These are phyloP conservation scores for Nymphalis c-album DNA, from an alignment of 2,888 invertebrate species.

Conservation along the genomic window DNA sequence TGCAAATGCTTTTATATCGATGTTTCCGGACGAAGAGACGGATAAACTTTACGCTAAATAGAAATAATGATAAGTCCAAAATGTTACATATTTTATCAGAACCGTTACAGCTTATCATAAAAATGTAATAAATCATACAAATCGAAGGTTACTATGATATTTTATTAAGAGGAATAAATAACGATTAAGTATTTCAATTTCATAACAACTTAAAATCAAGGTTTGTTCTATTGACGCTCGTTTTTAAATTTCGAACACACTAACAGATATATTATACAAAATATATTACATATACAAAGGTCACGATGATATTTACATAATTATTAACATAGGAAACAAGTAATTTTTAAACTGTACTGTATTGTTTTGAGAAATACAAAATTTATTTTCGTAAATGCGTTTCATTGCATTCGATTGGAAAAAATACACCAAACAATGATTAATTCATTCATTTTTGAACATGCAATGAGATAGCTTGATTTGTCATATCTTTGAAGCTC, in stretches of 20 bases:
- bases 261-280: slow-evolving; percentile 27
- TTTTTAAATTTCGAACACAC: slow-evolving; percentile 27
- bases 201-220: slow-evolving; percentile 35
- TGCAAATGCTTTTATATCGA: background rate
- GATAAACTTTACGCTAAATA: background rate
- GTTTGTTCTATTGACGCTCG: slow-evolving; percentile 29
- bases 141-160: slow-evolving; percentile 35
- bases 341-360: slow-evolving; percentile 9
- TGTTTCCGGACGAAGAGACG: slow-evolving; percentile 13
- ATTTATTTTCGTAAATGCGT: background rate
- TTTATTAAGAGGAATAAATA: slow-evolving; percentile 29
- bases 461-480: background rate
- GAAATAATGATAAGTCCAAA: background rate
- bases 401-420: too few species aligned
- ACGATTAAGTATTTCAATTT: slow-evolving; percentile 29
- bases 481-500: too few species aligned
- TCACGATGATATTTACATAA: slow-evolving; percentile 38
- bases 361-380: background rate
- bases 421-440: too few species aligned
- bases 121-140: slow-evolving; percentile 29
- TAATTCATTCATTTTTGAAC: too few species aligned
- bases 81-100: slow-evolving; percentile 11
- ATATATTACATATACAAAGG: slow-evolving; percentile 35
- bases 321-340: slow-evolving; percentile 30
- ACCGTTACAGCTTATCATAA: slow-evolving; percentile 18